phyloP scores from a whole-genome alignment of 2,113 vertebrate genomes.

The Lophochroa leadbeateri region DNA sequence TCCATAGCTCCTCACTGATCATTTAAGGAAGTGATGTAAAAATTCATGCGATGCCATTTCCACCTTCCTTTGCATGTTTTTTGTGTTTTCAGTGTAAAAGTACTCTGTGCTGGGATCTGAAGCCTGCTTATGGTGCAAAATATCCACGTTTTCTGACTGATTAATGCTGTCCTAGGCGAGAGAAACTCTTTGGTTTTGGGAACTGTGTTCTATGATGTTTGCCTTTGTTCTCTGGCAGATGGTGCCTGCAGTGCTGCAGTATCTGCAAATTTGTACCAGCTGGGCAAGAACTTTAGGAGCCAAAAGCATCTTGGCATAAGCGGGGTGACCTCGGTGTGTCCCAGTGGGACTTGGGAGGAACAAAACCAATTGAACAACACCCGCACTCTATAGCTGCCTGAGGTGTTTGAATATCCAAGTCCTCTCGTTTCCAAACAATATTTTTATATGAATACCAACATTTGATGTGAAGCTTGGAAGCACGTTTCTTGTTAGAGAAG shows the following conservation, averaged over 20 bases:
- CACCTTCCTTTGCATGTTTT: not conserved
- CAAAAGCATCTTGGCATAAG: not conserved
- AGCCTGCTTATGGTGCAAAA: accelerated
- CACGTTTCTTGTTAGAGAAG: not conserved
- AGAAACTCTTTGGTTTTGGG: not conserved
- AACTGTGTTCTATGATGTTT: not conserved
- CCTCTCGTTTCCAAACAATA: too few relatives aligned
- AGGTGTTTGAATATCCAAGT: not conserved
- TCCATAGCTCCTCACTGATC: not conserved
- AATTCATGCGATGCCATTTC: not conserved
- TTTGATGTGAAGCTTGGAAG: not conserved
- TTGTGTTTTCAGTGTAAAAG: not conserved
- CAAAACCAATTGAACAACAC: not conserved
- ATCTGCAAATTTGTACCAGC: not conserved
- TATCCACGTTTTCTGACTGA: not conserved
- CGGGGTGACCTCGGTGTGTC: not conserved
- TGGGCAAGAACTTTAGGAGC: not conserved
- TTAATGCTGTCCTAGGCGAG: not conserved
- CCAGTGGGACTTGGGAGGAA: not conserved
- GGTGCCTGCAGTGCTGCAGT: not conserved
- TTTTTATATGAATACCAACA: not conserved
- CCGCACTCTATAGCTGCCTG: not conserved
- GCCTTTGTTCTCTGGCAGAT: not conserved
- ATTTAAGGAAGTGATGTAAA: not conserved
- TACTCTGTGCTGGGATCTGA: not conserved